phyloP scores from a whole-genome alignment of 2,113 vertebrate genomes.

The Chroicocephalus ridibundus region DNA sequence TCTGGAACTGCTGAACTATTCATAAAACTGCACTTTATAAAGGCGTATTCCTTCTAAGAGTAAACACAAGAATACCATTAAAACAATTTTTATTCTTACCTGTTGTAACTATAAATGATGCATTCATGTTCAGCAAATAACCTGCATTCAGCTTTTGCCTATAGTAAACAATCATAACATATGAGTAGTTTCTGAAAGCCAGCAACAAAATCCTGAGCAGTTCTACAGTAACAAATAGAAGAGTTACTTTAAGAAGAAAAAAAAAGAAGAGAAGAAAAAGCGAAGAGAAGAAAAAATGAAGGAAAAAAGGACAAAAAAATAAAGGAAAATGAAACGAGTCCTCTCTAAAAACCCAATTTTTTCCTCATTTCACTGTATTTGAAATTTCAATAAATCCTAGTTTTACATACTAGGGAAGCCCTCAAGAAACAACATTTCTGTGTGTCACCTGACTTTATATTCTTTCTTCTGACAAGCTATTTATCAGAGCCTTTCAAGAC shows the following conservation, averaged over 20 bases:
- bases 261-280: no score
- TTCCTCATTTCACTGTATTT: neutral
- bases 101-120: neutral
- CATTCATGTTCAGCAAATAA: neutral
- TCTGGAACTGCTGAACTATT: neutral
- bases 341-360: neutral
- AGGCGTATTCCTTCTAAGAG: neutral
- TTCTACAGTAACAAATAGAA: neutral
- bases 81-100: neutral
- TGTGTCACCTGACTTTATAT: neutral
- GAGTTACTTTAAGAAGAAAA: neutral
- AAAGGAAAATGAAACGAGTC: neutral
- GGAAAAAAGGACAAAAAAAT: neutral
- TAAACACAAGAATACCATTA: neutral
- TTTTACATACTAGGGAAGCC: neutral
- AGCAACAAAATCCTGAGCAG: neutral
- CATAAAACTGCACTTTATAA: neutral
- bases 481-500: neutral
- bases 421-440: neutral
- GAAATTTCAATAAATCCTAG: neutral
- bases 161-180: fast-evolving
- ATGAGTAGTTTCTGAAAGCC: neutral
- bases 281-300: neutral
- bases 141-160: neutral
- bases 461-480: neutral